phyloP scores from a whole-genome alignment of 2,888 invertebrate species.

The Tetragnatha montana region DNA sequence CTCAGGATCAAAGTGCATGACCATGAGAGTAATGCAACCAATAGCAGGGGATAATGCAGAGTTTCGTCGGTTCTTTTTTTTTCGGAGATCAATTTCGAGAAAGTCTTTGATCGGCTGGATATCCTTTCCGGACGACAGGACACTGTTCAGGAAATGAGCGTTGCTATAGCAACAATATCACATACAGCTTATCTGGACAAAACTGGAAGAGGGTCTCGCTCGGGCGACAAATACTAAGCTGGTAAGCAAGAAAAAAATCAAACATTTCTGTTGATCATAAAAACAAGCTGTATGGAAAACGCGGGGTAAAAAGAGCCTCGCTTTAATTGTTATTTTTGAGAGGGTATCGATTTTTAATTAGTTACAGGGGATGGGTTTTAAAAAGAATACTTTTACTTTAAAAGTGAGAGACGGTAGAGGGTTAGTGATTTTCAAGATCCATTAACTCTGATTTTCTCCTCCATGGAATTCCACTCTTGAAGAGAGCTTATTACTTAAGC shows the following conservation, averaged over 20 bases:
- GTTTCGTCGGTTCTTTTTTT: conserved; percentile 38
- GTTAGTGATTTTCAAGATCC: not conserved
- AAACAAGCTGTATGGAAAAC: not conserved
- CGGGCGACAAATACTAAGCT: conserved; percentile 2
- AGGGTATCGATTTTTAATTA: not conserved
- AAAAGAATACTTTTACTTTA: not conserved
- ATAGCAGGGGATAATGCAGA: conserved; percentile 39
- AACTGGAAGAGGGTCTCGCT: conserved; percentile 30
- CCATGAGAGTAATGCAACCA: conserved; percentile 47
- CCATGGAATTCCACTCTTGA: too few relatives aligned
- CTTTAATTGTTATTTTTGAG: not conserved
- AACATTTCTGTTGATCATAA: not conserved
- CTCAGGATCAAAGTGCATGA: conserved; percentile 14
- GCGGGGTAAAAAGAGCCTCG: not conserved
- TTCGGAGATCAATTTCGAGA: conserved; percentile 61
- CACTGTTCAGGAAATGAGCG: conserved; percentile 67
- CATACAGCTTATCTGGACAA: conserved; percentile 61
- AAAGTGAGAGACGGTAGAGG: not conserved
- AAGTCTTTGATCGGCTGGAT: conserved; percentile 62
- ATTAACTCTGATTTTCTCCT: not conserved
- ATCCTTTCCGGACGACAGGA: conserved; percentile 66
- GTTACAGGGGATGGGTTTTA: not conserved
- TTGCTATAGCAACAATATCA: conserved; percentile 67
- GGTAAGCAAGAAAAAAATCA: not conserved
- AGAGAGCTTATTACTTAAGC: too few relatives aligned